Evolutionary conservation across 2,113 vertebrate genomes (phyloP), one percentile per base, ranked within the genome.

Genomic region (Microcebus griseorufus): DNA sequence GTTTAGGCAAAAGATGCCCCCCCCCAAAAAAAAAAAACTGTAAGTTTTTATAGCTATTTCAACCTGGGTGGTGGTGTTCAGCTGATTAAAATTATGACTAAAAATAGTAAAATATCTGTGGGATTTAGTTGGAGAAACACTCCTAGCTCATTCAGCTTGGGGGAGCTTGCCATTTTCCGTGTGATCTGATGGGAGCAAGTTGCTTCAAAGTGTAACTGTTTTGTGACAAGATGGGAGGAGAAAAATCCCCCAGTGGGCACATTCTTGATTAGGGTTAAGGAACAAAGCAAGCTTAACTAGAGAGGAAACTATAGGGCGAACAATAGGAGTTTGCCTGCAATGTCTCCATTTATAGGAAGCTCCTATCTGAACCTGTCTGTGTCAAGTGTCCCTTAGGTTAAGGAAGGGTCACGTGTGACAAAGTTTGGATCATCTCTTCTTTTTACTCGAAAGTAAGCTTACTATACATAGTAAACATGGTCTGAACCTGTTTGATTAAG

Each of bases 401-500:
- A 92, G 58, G 92, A 95, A 97, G 98, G 99, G 98, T 99, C 98
- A 96, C 97, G 95, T 97, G 97, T 98, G 99, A 98, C 98, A 96
- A 98, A 99, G 97, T 99, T 99, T 98, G 97, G 96, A 94, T 97
- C 96, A 29, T 97, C 98, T 98, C 97, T 98, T 98, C 98, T 94
- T 70, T 78, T 98, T 98, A 98, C 98, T 99, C 99, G 98, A 99
- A 99, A 98, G 98, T 98, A 98, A 98, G 98, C 99, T 99, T 99
- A 98, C 98, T 98, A 98, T 98, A 98, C 97, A 98, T 96, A 99
- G 98, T 99, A 99, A 99, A 99, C 98, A 97, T 97, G 96, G 88
- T 98, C 97, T 98, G 98, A 99, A 98, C 98, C 97, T 97, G 96
- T 98, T 98, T 98, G 98, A 98, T 96, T 99, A 98, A 99, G 99